Evolutionary conservation across 1,140 invertebrate genomes (phyloP), one percentile per base, ranked within the genome.

Genomic region (Aphelenchoides besseyi): DNA sequence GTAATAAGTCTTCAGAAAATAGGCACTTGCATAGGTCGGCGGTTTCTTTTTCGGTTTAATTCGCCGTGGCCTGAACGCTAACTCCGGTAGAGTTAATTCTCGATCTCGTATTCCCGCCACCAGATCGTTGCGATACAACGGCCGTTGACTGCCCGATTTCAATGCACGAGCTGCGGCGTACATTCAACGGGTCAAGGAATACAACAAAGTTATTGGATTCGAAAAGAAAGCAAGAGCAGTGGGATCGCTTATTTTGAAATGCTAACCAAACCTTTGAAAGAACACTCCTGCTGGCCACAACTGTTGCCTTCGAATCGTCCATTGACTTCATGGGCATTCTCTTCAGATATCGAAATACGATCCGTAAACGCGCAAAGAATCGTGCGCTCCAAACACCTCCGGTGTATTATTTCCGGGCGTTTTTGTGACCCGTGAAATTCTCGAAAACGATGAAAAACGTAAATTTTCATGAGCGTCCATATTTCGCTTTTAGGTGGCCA

Each of bases 1-100:
- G 35, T 75, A 74, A 71, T 74, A 74, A 61, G 74, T 72, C n/a
- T 70, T 69, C n/a, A 74, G 23, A 70, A 74, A 74, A 16, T 18
- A 69, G 2, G 59, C n/a, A 62, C 12, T 70, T n/a, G 68, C 61
- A 2, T 37, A n/a, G 12, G n/a, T 35, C 12, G 59, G 30, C 2
- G 36, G 63, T 2, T 32, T 53, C 23, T 28, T 23, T 32, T 37
- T 66, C 26, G 35, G 5, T 59, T 59, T 59, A 5, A 8, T 28
- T 5, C 55, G 55, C 12, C 55, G 55, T 8, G 5, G 55, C 55
- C 18, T 28, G 32, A 59, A 59, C 5, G 55, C 55, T 23, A 59
- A 59, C 55, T 59, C 55, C 5, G 5, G 5, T 33, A 59, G 18
- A 5, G 55, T 59, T 23, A 59, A 23, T 23, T 59, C 18, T 33